Percentiles rank a stretch among this genome's conserved stretches.
Evolutionary conservation across 2,888 invertebrate species (phyloP).

Genomic region (Aphidius colemani): DNA sequence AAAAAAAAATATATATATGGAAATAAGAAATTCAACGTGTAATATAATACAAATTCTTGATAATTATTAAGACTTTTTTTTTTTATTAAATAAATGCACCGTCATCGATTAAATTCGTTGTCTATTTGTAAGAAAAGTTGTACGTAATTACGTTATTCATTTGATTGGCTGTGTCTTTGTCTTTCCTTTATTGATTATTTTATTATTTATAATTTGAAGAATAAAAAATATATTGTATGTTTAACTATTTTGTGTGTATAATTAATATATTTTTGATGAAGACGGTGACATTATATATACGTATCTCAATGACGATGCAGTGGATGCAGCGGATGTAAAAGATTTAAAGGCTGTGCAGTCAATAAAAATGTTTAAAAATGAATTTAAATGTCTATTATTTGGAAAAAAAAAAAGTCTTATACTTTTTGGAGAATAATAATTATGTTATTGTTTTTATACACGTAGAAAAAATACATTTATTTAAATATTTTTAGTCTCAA

Average conservation of each 20-base stretch:
- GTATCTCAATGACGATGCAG: conserved; percentile 35
- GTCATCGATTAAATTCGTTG: conserved; percentile 24
- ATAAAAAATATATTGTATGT: conserved; percentile 10
- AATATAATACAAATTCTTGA: conserved; percentile 43
- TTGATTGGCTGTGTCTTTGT: conserved; percentile 26
- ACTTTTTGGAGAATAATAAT: neutral
- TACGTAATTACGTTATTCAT: neutral
- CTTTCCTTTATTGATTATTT: conserved; percentile 19
- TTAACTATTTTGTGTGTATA: conserved; percentile 12
- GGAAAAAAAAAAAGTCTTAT: conserved; percentile 12
- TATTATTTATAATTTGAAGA: conserved; percentile 20
- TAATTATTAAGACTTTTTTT: conserved; percentile 17
- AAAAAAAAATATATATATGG: conserved; percentile 30
- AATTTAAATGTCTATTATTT: conserved; percentile 20
- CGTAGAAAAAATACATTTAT: conserved; percentile 39
- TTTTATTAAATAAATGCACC: conserved; percentile 43
- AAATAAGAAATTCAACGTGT: conserved; percentile 45
- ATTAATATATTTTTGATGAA: conserved; percentile 8
- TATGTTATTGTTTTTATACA: conserved; percentile 5
- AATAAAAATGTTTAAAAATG: conserved; percentile 52
- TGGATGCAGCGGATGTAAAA: conserved; percentile 43
- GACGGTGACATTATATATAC: conserved; percentile 31
- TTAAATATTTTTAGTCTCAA: conserved; percentile 12
- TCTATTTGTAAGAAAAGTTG: conserved; percentile 9
- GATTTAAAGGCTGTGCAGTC: conserved; percentile 58